Percentiles rank a stretch among this genome's conserved stretches.
Evolutionary conservation across 2,113 vertebrate genomes (phyloP).

Genomic region (Pipa parva): DNA sequence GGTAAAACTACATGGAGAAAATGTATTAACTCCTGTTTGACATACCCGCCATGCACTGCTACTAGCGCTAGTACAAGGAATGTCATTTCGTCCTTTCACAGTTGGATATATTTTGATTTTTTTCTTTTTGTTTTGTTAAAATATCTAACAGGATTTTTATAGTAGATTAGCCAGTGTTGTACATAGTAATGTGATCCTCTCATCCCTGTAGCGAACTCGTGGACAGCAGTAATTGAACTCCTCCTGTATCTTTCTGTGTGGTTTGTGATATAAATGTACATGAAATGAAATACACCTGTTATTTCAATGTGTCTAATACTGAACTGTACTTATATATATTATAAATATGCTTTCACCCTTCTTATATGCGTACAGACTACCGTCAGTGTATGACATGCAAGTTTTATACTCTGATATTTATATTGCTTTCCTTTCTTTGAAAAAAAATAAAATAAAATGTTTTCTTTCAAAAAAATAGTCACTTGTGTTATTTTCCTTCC

Average conservation of each 20-base stretch:
- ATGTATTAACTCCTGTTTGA: conserved; percentile 5
- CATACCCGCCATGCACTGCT: conserved; percentile 23
- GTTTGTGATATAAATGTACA: conserved; percentile 73
- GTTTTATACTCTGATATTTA: conserved; percentile 99
- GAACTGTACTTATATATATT: conserved; percentile 80
- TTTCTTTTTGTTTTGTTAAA: conserved; percentile 59
- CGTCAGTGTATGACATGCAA: conserved; percentile 83
- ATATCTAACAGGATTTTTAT: conserved; percentile 55
- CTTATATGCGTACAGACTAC: conserved; percentile 83
- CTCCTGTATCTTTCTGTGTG: conserved; percentile 60
- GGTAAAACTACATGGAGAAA: conserved; percentile 10
- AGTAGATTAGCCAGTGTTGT: conserved; percentile 62
- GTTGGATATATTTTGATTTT: conserved; percentile 54
- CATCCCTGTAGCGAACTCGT: conserved; percentile 56
- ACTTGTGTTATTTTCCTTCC: too few species aligned
- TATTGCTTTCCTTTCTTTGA: conserved; percentile 93
- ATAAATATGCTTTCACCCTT: conserved; percentile 88
- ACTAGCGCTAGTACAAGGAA: conserved; percentile 43
- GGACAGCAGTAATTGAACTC: conserved; percentile 58
- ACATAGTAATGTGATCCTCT: conserved; percentile 67
- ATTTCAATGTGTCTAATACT: conserved; percentile 79
- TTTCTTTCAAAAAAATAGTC: conserved; percentile 67
- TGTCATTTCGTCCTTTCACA: conserved; percentile 44
- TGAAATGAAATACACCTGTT: conserved; percentile 74
- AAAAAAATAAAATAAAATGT: conserved; percentile 91